Base-by-base conservation (phyloP, 30 jellyfish, hydroid and myxozoan genomes). In the Nemopilema nomurai region DNA sequence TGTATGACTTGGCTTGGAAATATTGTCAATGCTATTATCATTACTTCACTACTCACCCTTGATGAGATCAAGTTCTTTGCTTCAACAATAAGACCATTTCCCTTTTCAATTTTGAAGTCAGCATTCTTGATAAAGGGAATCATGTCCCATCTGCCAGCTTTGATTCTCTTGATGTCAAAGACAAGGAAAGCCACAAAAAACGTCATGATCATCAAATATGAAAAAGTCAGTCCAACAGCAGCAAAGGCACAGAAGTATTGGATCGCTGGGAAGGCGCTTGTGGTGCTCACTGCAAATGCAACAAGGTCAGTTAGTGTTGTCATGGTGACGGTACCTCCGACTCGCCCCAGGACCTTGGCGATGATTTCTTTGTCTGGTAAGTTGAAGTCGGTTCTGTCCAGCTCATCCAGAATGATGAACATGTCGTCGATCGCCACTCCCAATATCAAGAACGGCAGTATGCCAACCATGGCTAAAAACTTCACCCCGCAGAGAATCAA, bases 271-370 rank as follows among this genome's bases (percentile, higher is more conserved):
- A 89, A 89, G 31, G 81, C 93, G 49, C 87, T 74, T 18, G 73
- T 70, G 32, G 91, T 89, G 67, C 93, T 69, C 26, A 82, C 97
- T 16, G 93, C 87, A 63, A 89, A 89, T 30, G 97, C 97, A 18
- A 89, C 97, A 66, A 89, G 63, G 49, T 89, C 97, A 1, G 97
- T 81, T 68, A 76, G 26, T 26, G 97, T 89, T 52, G 97, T 89
- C 97, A 89, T 88, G 29, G 96, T 88, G 13, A 88, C 75, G 30
- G 96, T 69, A 6, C 92, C 93, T 20, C 93, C 89, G 17, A 73
- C 73, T 33, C 66, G 21, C 28, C 68, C 68, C 8, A 84, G 82
- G 1, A 77, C 87, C 9, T 30, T 57, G 1, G 87, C 87, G 19
- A 84, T 22, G 27, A 80, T 80, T 63, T 84, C 88, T 77, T 67